Evolutionary conservation across 2,888 invertebrate genomes (phyloP).

Genomic region (Euplexia lucipara): DNA sequence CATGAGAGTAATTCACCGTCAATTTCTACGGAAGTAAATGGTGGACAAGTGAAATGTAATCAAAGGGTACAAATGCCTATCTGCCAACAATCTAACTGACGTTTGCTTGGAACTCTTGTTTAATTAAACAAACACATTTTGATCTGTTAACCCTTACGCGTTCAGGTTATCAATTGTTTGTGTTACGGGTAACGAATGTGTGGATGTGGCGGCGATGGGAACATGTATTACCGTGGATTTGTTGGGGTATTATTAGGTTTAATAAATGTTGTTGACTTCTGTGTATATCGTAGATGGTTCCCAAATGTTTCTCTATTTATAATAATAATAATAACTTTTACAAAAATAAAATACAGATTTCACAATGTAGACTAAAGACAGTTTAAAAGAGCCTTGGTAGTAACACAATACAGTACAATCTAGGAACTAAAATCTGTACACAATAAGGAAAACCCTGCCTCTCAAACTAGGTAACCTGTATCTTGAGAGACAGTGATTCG

Average conservation of each 20-base stretch:
- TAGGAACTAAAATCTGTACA: no score
- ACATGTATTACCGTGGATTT: constrained; percentile 14
- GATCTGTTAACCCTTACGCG: constrained; percentile 61
- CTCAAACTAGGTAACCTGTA: no score
- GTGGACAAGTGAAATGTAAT: constrained; percentile 81
- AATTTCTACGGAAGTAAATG: constrained; percentile 64
- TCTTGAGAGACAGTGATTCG: no score
- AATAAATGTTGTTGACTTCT: no score
- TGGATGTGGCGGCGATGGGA: constrained; percentile 18
- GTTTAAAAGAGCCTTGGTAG: no score
- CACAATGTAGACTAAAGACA: no score
- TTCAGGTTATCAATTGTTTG: constrained; percentile 58
- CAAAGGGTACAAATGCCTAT: constrained; percentile 77
- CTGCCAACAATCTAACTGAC: constrained; percentile 80
- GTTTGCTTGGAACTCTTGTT: constrained; percentile 74
- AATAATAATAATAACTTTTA: no score
- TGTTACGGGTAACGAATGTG: constrained; percentile 27
- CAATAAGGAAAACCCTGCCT: no score
- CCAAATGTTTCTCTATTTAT: no score
- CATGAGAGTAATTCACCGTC: constrained; percentile 57
- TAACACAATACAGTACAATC: no score
- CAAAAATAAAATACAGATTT: no score
- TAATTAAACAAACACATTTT: constrained; percentile 78
- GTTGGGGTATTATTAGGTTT: background rate
- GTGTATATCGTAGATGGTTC: no score